Percentiles rank a stretch among this genome's conserved stretches.
Evolutionary conservation across 1,140 invertebrate genomes (phyloP).

Genomic region (Oncopodura yosiiana): DNA sequence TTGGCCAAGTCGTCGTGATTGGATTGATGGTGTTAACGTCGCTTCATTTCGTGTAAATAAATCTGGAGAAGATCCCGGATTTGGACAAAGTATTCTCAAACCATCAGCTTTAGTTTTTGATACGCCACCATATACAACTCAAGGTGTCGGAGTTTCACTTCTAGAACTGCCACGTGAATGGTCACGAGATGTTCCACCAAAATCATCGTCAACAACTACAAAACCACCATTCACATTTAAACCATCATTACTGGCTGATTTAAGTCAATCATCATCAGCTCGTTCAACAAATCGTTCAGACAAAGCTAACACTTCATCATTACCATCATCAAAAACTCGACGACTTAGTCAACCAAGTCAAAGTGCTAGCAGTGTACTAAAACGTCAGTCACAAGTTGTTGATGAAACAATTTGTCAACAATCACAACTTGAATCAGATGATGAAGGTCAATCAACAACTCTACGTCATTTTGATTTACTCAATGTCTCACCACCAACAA

Average conservation of each 20-base stretch:
- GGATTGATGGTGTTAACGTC: slow-evolving; percentile 69
- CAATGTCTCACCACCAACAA: slow-evolving; percentile 44
- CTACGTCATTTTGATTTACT: neutral
- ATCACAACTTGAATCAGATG: neutral
- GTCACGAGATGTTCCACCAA: slow-evolving; percentile 11
- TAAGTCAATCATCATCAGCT: slow-evolving; percentile 29
- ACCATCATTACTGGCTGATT: slow-evolving; percentile 27
- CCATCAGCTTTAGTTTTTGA: slow-evolving; percentile 80
- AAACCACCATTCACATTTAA: slow-evolving; percentile 29
- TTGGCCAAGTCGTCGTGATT: slow-evolving; percentile 66
- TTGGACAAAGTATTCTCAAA: slow-evolving; percentile 86
- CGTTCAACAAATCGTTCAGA: slow-evolving; percentile 24
- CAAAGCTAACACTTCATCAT: slow-evolving; percentile 17
- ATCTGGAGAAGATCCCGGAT: slow-evolving; percentile 61
- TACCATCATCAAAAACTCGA: slow-evolving; percentile 15
- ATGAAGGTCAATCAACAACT: neutral
- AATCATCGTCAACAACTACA: neutral
- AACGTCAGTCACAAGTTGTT: slow-evolving; percentile 13
- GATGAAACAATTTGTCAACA: slow-evolving; percentile 1
- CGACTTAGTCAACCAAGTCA: slow-evolving; percentile 21
- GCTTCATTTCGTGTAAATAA: slow-evolving; percentile 61
- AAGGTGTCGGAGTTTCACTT: slow-evolving; percentile 55
- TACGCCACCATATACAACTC: slow-evolving; percentile 70
- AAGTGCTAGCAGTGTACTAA: too few species aligned
- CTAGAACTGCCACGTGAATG: slow-evolving; percentile 47